These are phyloP conservation scores for Cyphotilapia sp. DNA, from an alignment of 2,113 vertebrate species.

Conservation along the genomic window DNA sequence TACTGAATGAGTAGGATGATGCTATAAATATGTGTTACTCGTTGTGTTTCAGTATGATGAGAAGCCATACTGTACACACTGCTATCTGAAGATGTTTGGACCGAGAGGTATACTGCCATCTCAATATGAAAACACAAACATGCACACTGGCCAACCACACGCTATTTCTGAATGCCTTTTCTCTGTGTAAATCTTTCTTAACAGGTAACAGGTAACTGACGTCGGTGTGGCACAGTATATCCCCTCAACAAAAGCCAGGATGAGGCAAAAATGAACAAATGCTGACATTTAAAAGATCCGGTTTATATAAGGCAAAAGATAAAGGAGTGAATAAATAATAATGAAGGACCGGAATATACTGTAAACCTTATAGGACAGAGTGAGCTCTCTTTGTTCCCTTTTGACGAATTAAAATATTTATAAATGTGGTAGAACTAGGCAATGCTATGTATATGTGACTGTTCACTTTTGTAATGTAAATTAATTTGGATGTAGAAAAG, in stretches of 20 bases:
- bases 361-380: not conserved
- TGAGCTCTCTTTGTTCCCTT: not conserved
- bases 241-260: not conserved
- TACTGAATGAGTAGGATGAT: not conserved
- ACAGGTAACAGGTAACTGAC: conserved; percentile 58
- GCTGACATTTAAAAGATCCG: not conserved
- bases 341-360: not conserved
- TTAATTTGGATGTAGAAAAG: not conserved
- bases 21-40: not conserved
- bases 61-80: conserved; percentile 75
- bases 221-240: not conserved
- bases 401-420: not conserved
- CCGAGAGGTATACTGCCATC: conserved; percentile 69
- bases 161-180: not conserved
- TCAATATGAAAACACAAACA: not conserved
- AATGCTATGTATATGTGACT: not conserved
- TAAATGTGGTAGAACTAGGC: not conserved
- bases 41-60: conserved; percentile 74
- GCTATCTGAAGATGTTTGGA: conserved; percentile 76
- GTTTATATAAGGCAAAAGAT: not conserved
- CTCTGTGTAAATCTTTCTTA: not conserved
- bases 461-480: not conserved
- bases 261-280: not conserved
- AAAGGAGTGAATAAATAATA: not conserved
- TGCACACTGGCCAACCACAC: not conserved